Percentiles rank a stretch among this genome's conserved stretches.
Conservation (phyloP, 2,113 vertebrate genomes). For the Fukomys damarensis region DNA sequence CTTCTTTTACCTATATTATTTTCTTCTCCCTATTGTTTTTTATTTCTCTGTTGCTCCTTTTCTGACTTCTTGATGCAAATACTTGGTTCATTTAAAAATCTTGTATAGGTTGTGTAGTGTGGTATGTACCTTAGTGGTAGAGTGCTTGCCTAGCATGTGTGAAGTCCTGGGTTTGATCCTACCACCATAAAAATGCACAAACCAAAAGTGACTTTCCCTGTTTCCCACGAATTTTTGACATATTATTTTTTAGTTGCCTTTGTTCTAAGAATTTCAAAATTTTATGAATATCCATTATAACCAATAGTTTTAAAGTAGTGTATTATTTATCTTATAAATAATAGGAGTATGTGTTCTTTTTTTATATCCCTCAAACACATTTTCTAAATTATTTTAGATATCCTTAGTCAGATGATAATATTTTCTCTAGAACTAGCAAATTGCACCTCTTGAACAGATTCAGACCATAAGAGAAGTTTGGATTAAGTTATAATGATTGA, state of each 20-base stretch:
- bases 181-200: background rate
- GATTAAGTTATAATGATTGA: background rate
- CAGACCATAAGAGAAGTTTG: background rate
- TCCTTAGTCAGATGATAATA: background rate
- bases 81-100: background rate
- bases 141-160: background rate
- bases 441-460: background rate
- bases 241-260: background rate
- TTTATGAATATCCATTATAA: constrained; percentile 33
- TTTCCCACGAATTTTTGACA: background rate
- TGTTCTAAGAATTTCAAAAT: constrained; percentile 39
- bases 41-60: background rate
- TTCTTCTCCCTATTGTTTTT: background rate
- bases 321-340: constrained; percentile 12
- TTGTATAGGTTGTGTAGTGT: background rate
- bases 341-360: background rate
- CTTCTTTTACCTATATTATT: background rate
- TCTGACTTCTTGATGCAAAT: background rate
- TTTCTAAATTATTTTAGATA: constrained; percentile 29
- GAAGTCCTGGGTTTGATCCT: background rate
- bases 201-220: background rate
- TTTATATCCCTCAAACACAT: background rate
- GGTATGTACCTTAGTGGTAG: background rate
- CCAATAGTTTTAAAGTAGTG: background rate
- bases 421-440: constrained; percentile 8